phyloP scores from a whole-genome alignment of 1,140 invertebrate species.

The Lordiphosa clarofinis region DNA sequence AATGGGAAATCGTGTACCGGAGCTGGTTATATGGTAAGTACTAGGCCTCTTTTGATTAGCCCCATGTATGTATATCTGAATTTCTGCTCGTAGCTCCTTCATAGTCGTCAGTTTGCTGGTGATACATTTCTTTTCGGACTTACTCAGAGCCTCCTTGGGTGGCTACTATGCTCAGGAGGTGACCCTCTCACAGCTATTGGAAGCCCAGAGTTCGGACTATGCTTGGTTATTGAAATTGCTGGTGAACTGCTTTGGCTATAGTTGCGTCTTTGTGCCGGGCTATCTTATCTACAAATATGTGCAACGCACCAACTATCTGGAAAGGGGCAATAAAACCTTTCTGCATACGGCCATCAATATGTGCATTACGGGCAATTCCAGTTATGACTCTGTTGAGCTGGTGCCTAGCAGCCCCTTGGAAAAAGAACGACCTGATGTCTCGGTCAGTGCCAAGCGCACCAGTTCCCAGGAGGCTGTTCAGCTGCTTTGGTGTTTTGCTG shows the following conservation, averaged over 20 bases:
- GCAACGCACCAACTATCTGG: conserved; percentile 88
- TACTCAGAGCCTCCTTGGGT: conserved; percentile 54
- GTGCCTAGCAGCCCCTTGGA: conserved; percentile 68
- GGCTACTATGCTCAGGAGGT: conserved; percentile 54
- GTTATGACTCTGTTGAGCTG: conserved; percentile 34
- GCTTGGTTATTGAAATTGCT: conserved; percentile 89
- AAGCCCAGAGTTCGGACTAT: conserved; percentile 80
- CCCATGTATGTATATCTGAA: background rate
- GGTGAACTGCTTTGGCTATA: conserved; percentile 93
- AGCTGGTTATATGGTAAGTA: conserved; percentile 68
- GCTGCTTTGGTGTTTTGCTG: conserved; percentile 90
- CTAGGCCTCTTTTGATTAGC: no score
- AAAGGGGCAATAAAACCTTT: conserved; percentile 82
- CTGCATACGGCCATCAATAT: conserved; percentile 82
- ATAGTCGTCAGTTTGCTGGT: conserved; percentile 64
- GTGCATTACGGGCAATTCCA: conserved; percentile 83
- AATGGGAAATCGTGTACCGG: conserved; percentile 58
- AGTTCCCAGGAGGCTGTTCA: conserved; percentile 82
- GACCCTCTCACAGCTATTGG: conserved; percentile 73
- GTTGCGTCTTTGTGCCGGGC: conserved; percentile 92
- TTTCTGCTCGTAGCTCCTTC: conserved; percentile 40
- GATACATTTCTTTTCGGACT: conserved; percentile 73
- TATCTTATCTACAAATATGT: conserved; percentile 92
- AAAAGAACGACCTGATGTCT: conserved; percentile 41
- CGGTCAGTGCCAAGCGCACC: conserved; percentile 66